Conservation (phyloP, 2,113 vertebrate genomes). For the Micronycteris hirsuta region DNA sequence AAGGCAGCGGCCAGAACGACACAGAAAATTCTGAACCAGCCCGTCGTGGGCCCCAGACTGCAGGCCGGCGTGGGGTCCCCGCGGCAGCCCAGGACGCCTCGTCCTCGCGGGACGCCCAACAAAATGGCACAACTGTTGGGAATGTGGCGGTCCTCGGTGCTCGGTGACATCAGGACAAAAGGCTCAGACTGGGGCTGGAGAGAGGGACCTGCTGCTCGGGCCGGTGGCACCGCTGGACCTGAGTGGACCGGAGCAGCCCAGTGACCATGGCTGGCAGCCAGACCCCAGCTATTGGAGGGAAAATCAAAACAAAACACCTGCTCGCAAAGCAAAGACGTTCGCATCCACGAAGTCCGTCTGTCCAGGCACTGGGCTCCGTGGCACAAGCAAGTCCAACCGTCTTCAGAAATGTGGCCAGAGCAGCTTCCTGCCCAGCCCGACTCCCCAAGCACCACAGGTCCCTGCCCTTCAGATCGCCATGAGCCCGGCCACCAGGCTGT, state of each 20-base stretch:
- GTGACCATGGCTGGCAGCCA: background rate
- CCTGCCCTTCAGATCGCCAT: too few relatives aligned
- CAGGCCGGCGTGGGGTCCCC: background rate
- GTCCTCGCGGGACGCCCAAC: fast-evolving
- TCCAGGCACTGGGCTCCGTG: background rate
- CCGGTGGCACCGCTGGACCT: background rate
- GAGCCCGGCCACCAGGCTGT: fast-evolving
- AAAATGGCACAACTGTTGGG: background rate
- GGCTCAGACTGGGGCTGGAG: background rate
- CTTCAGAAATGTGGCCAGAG: background rate
- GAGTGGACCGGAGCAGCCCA: background rate
- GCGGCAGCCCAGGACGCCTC: fast-evolving
- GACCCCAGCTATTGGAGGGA: background rate
- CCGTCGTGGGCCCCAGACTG: fast-evolving
- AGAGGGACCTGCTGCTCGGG: background rate
- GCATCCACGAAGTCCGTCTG: background rate
- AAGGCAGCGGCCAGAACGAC: background rate
- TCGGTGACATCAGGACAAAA: background rate
- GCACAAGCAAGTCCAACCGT: background rate
- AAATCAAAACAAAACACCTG: background rate
- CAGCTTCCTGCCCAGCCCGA: background rate
- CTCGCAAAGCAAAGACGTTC: background rate
- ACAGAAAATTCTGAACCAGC: background rate
- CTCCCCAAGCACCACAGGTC: background rate
- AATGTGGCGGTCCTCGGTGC: background rate